phyloP scores from a whole-genome alignment of 2,888 invertebrate genomes.

The Periphyllus acericola region DNA sequence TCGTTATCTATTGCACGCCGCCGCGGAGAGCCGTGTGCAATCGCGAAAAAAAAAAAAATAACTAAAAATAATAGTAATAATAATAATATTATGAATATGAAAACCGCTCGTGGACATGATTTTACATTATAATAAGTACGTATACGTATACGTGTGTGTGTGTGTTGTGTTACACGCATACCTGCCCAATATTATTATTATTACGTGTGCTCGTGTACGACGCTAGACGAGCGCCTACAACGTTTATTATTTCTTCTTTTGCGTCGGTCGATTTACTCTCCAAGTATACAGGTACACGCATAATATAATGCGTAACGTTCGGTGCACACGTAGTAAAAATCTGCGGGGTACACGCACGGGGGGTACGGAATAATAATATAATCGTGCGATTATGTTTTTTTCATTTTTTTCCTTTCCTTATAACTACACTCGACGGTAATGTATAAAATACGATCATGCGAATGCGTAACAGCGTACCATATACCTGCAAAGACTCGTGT shows the following conservation, averaged over 20 bases:
- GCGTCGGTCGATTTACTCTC: not conserved
- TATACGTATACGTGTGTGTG: no score
- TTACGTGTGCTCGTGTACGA: not conserved
- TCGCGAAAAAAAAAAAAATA: not conserved
- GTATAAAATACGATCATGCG: not conserved
- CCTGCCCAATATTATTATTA: not conserved
- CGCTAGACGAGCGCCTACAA: slow-evolving; percentile 2
- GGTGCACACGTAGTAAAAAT: not conserved
- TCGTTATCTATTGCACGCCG: slow-evolving; percentile 42
- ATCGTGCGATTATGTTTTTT: not conserved
- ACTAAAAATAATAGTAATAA: not conserved
- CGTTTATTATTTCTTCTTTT: not conserved
- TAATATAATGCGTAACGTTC: no score
- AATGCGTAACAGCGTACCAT: not conserved
- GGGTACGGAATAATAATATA: not conserved
- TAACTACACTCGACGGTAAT: not conserved
- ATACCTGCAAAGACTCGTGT: not conserved
- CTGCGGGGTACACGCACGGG: not conserved
- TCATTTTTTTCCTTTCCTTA: not conserved
- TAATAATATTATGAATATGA: not conserved
- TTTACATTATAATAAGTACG: not conserved
- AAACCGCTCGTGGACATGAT: slow-evolving; percentile 2
- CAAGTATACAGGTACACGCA: not conserved
- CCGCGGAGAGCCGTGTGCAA: slow-evolving; percentile 52
- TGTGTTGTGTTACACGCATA: no score